These are phyloP conservation scores for Drosophila paulistorum DNA, from an alignment of 1,140 invertebrate genomes.

Conservation along the genomic window DNA sequence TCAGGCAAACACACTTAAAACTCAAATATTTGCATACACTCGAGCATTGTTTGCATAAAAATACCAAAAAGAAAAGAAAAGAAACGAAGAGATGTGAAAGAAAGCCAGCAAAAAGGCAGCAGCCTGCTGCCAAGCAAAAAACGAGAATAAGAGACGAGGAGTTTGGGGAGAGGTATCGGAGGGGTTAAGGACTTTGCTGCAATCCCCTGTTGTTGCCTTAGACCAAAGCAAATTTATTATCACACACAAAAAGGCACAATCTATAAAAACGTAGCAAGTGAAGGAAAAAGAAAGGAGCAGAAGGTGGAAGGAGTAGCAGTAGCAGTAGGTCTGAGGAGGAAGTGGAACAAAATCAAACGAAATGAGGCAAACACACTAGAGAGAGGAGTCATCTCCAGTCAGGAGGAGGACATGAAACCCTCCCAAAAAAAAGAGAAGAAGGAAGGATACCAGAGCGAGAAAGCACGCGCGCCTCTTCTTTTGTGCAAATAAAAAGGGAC, in stretches of 20 bases:
- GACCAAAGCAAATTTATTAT: slow-evolving; percentile 81
- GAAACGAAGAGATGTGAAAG: slow-evolving; percentile 34
- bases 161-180: background rate
- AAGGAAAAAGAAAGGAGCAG: background rate
- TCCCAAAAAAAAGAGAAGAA: background rate
- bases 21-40: slow-evolving; percentile 82
- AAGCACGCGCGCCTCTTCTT: slow-evolving; percentile 42
- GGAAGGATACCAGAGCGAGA: background rate
- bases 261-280: slow-evolving; percentile 60
- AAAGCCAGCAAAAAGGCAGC: slow-evolving; percentile 63
- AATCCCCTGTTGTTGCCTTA: slow-evolving; percentile 66
- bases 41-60: slow-evolving; percentile 80
- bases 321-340: background rate
- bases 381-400: background rate
- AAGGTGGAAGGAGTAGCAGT: no score
- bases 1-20: slow-evolving; percentile 75
- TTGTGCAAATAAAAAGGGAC: slow-evolving; percentile 61
- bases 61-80: slow-evolving; percentile 64
- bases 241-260: slow-evolving; percentile 71
- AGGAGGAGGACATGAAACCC: slow-evolving; percentile 49
- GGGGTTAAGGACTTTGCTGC: slow-evolving; percentile 41
- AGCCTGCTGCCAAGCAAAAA: slow-evolving; percentile 26
- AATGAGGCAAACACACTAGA: slow-evolving; percentile 65
- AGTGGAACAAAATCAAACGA: slow-evolving; percentile 73
- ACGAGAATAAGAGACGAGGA: background rate